Evolutionary conservation across 2,797 vertebrate species (phyloP).

Genomic region (Melopsittacus undulatus): DNA sequence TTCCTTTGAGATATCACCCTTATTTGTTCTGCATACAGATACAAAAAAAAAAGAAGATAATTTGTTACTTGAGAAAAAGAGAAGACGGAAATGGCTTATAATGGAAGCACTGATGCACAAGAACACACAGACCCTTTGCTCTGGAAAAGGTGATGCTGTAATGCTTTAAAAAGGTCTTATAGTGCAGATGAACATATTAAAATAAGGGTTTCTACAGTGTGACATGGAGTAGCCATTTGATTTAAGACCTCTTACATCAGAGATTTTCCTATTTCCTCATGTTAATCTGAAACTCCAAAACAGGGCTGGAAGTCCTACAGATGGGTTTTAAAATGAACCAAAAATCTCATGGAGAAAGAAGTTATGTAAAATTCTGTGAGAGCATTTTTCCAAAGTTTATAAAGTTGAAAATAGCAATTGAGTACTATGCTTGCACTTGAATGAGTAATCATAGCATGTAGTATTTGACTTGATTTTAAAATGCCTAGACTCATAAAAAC

Average conservation of each 20-base stretch:
- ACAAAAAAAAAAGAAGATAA: background rate
- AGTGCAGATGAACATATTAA: background rate
- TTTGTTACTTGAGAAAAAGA: background rate
- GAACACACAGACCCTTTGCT: background rate
- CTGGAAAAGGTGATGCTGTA: background rate
- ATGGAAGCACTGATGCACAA: background rate
- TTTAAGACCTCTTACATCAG: background rate
- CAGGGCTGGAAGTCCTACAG: background rate
- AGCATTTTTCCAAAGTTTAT: background rate
- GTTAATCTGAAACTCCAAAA: background rate
- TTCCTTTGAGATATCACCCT: background rate
- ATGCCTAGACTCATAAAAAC: background rate
- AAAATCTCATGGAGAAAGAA: background rate
- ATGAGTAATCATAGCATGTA: background rate
- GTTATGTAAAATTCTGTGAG: background rate
- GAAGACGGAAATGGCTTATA: background rate
- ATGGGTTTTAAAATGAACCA: background rate
- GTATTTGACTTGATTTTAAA: background rate
- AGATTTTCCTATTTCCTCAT: background rate
- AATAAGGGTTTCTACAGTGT: background rate
- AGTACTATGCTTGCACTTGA: background rate
- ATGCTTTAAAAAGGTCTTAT: background rate
- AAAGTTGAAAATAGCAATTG: background rate
- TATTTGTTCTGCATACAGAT: background rate
- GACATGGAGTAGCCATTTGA: rapidly evolving